Evolutionary conservation across 2,113 vertebrate genomes (phyloP).

Genomic region (Aegithalos caudatus): DNA sequence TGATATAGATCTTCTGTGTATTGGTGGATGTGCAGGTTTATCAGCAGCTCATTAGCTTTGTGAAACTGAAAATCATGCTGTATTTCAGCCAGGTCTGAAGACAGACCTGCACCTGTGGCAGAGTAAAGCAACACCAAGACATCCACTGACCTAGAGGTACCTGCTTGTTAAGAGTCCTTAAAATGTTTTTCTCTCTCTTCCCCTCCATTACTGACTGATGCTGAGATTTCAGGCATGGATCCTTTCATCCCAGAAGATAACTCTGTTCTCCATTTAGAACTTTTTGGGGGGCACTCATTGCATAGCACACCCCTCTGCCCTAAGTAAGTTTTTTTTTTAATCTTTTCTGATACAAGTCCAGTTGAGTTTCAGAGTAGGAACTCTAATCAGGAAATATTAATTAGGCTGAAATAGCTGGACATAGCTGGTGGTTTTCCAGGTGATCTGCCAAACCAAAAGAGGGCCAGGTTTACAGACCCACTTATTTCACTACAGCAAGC

Average conservation of each 20-base stretch:
- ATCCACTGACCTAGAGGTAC: background rate
- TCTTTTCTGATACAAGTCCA: background rate
- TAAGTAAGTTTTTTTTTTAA: background rate
- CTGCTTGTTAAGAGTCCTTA: background rate
- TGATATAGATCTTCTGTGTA: too few species aligned
- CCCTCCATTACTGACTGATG: fast-evolving
- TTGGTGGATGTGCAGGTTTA: fast-evolving
- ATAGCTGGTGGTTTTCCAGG: background rate
- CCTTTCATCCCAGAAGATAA: background rate
- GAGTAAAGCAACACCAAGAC: background rate
- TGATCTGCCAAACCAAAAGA: background rate
- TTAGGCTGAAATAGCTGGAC: background rate
- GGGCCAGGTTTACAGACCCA: background rate
- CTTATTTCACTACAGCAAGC: background rate
- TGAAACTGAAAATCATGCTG: background rate
- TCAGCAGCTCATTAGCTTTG: background rate
- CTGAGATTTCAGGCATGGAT: background rate
- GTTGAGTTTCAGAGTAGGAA: background rate
- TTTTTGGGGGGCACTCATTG: fast-evolving
- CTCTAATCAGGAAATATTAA: background rate
- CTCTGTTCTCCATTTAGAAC: background rate
- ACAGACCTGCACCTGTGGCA: background rate
- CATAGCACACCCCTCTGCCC: background rate
- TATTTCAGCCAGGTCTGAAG: background rate
- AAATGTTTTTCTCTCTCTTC: background rate